These are phyloP conservation scores for Monoplex corrugatus DNA, from an alignment of 2,888 invertebrate species.

Conservation along the genomic window DNA sequence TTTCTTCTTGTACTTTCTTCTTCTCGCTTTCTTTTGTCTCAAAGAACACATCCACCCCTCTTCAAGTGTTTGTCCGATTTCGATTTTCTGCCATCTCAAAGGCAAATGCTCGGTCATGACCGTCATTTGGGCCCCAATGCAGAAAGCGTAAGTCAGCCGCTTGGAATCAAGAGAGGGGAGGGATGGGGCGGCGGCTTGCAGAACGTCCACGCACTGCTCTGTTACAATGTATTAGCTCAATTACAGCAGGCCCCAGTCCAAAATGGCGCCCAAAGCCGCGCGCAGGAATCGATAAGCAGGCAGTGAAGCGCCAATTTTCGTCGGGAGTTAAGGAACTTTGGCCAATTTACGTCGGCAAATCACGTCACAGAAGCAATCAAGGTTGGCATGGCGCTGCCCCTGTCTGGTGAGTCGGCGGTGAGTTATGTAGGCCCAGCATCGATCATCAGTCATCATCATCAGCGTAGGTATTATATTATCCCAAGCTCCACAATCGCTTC, in stretches of 20 bases:
- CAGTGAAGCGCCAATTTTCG: constrained; percentile 45
- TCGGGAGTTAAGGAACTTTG: constrained; percentile 37
- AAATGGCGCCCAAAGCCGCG: background rate
- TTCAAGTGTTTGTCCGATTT: background rate
- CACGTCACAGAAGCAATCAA: constrained; percentile 37
- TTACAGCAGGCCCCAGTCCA: constrained; percentile 19
- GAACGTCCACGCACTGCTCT: background rate
- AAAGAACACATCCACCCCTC: background rate
- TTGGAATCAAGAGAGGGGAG: background rate
- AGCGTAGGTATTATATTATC: background rate
- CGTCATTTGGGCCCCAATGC: background rate
- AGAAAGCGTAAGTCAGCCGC: constrained; percentile 14
- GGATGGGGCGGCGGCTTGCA: background rate
- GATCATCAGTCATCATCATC: constrained; percentile 1
- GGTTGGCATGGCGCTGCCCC: background rate
- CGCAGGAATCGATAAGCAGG: constrained; percentile 30
- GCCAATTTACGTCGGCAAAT: constrained; percentile 43
- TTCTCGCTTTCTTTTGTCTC: background rate
- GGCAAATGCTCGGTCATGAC: background rate
- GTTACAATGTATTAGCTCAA: constrained; percentile 34
- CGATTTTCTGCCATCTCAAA: constrained; percentile 4
- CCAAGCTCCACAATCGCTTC: background rate
- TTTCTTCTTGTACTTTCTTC: no score
- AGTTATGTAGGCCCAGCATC: background rate
- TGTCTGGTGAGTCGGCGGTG: background rate